Conservation (phyloP, 2,113 vertebrate species). For the Pongo abelii region DNA sequence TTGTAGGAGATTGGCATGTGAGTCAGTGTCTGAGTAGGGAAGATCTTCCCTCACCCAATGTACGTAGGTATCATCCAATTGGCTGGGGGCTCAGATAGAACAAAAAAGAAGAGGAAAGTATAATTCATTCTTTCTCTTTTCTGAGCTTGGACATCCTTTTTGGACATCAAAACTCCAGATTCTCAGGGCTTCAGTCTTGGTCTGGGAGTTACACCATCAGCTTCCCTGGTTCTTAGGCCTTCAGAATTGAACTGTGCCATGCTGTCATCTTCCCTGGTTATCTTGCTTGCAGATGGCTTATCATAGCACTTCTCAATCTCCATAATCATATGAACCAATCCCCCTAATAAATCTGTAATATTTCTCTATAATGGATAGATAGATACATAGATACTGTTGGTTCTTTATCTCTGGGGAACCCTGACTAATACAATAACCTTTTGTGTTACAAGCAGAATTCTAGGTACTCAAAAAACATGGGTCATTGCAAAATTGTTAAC, state of each 20-base stretch:
- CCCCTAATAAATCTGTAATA: background rate
- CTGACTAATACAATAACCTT: background rate
- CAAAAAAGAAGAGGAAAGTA: background rate
- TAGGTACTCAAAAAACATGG: background rate
- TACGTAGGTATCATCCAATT: too few relatives aligned
- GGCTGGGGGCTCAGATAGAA: background rate
- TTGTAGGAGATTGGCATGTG: background rate
- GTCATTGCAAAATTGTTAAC: background rate
- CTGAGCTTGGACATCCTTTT: background rate
- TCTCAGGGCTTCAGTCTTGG: background rate
- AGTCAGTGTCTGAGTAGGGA: background rate
- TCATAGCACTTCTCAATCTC: background rate
- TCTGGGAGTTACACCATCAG: too few relatives aligned
- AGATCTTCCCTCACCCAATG: too few relatives aligned
- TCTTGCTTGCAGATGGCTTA: background rate
- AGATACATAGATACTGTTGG: too few relatives aligned
- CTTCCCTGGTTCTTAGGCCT: too few relatives aligned
- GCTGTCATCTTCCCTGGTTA: background rate
- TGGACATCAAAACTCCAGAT: background rate
- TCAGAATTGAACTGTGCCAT: background rate
- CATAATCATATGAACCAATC: background rate
- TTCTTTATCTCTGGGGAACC: background rate
- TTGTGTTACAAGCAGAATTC: background rate
- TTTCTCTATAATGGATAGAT: background rate
- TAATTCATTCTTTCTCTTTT: background rate